Percentiles rank a stretch among this genome's conserved stretches.
Conservation (phyloP, 2,797 vertebrate genomes). For the Hippoglossus hippoglossus region DNA sequence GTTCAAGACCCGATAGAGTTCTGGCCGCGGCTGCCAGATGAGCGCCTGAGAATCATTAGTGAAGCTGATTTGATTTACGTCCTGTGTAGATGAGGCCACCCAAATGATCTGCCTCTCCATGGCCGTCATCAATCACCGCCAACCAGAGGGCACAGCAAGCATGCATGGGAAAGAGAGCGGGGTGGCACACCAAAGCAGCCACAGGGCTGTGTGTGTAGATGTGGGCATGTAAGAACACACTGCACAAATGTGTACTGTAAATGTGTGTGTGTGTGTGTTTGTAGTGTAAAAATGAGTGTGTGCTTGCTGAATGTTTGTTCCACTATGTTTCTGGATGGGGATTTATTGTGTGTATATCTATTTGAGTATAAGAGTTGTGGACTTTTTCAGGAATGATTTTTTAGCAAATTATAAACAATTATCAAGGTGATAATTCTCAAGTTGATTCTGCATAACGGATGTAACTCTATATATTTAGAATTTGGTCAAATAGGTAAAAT, state of each 20-base stretch:
- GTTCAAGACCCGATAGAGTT: conserved; percentile 75
- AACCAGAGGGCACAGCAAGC: conserved; percentile 85
- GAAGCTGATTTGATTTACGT: conserved; percentile 88
- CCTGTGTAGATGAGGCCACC: conserved; percentile 85
- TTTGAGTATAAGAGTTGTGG: background rate
- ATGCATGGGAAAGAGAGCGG: conserved; percentile 71
- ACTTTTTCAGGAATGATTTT: background rate
- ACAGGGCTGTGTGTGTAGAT: conserved; percentile 62
- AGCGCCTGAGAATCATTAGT: conserved; percentile 86
- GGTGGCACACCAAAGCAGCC: conserved; percentile 73
- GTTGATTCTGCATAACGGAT: background rate
- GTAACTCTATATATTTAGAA: conserved; percentile 21
- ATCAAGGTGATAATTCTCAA: too few species aligned
- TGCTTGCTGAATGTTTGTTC: conserved; percentile 11
- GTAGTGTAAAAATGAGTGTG: background rate
- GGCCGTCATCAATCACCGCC: conserved; percentile 86
- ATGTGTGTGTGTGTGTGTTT: conserved; percentile 25
- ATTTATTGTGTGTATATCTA: background rate
- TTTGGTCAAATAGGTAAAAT: conserved; percentile 39
- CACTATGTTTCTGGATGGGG: background rate
- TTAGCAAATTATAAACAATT: too few species aligned
- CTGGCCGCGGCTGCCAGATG: conserved; percentile 80
- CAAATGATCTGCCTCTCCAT: conserved; percentile 87
- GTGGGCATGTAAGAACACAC: conserved; percentile 39
- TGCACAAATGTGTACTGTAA: conserved; percentile 38